Conservation (phyloP, 2,113 vertebrate species). For the Oenanthe melanoleuca region DNA sequence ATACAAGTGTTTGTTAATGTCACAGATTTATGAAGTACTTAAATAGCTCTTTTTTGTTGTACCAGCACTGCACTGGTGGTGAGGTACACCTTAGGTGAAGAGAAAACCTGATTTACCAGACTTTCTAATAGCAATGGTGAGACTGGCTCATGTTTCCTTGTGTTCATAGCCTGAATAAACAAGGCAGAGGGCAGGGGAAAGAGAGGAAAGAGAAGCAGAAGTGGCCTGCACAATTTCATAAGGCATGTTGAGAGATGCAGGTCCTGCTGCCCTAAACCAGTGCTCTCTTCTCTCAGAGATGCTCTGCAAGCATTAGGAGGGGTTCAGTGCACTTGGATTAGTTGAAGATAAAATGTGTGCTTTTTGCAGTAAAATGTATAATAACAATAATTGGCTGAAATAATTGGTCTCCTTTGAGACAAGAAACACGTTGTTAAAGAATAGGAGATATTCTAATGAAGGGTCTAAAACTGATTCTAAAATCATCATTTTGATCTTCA, state of each 20-base stretch:
- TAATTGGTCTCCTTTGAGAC: not conserved
- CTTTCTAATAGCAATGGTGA: not conserved
- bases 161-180: not conserved
- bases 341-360: not conserved
- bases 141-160: not conserved
- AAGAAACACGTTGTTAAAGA: not conserved
- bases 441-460: not conserved
- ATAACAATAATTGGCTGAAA: not conserved
- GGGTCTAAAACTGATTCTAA: not conserved
- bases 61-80: not conserved
- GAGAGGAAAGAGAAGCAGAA: not conserved
- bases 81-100: not conserved
- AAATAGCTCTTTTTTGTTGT: not conserved
- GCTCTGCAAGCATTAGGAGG: not conserved
- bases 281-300: not conserved
- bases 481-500: conserved; percentile 18
- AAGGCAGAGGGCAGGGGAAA: accelerated
- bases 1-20: not conserved
- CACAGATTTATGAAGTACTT: not conserved
- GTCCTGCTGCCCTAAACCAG: not conserved
- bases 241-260: not conserved
- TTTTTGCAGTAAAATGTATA: not conserved
- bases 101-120: not conserved
- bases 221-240: not conserved
- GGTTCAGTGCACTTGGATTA: not conserved